Conservation (phyloP, 2,888 invertebrate genomes). For the Dromius quadrimaculatus region DNA sequence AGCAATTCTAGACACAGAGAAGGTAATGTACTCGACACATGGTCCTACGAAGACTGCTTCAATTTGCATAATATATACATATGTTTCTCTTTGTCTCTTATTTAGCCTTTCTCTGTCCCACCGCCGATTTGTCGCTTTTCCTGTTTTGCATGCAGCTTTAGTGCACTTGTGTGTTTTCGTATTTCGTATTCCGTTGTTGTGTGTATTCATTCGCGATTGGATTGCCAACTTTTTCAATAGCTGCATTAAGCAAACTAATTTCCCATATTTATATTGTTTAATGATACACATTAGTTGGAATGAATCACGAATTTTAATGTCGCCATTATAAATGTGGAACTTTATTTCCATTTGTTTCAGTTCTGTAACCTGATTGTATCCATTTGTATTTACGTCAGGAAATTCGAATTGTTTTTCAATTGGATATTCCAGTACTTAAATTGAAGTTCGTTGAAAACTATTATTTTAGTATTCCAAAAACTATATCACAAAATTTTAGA, state of each 20-base stretch:
- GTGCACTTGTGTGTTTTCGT: slow-evolving; percentile 38
- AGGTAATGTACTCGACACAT: slow-evolving; percentile 21
- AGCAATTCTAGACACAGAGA: slow-evolving; percentile 10
- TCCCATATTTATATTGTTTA: neutral
- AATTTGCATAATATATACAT: slow-evolving; percentile 49
- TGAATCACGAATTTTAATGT: neutral
- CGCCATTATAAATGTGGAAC: too few species aligned
- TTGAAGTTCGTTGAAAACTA: too few species aligned
- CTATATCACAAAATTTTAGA: too few species aligned
- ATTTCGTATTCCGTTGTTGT: neutral
- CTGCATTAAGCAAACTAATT: too few species aligned
- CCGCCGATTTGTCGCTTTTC: slow-evolving; percentile 30
- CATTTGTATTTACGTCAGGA: too few species aligned
- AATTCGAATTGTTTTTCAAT: too few species aligned
- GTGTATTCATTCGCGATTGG: slow-evolving; percentile 22
- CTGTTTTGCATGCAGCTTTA: slow-evolving; percentile 50
- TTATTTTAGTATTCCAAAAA: too few species aligned
- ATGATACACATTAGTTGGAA: too few species aligned
- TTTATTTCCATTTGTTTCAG: too few species aligned
- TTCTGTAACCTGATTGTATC: too few species aligned
- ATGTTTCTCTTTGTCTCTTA: slow-evolving; percentile 28
- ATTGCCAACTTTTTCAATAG: slow-evolving; percentile 22
- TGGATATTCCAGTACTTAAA: too few species aligned
- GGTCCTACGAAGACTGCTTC: slow-evolving; percentile 18
- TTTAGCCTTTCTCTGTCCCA: slow-evolving; percentile 17